Conservation (phyloP, 2,888 invertebrate species). For the Amiota minor region DNA sequence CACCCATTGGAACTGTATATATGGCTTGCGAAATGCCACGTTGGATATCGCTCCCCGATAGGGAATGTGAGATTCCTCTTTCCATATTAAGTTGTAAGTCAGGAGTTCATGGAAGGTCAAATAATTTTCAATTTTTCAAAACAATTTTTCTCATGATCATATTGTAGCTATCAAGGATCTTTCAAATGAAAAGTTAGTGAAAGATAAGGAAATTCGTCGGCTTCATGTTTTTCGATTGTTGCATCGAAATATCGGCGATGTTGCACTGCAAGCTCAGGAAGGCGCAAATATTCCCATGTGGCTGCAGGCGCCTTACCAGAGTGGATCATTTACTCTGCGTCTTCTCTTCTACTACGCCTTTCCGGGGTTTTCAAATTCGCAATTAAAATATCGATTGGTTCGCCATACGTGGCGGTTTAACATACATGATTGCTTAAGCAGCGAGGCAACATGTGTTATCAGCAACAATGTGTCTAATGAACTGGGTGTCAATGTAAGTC, state of each 20-base stretch:
- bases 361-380: conserved; percentile 51
- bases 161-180: conserved; percentile 66
- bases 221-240: conserved; percentile 71
- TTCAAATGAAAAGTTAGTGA: conserved; percentile 71
- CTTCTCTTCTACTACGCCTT: conserved; percentile 84
- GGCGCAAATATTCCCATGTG: conserved; percentile 75
- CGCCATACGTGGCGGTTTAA: conserved; percentile 79
- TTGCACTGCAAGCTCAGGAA: conserved; percentile 68
- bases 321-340: conserved; percentile 79
- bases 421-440: conserved; percentile 78
- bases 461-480: conserved; percentile 76
- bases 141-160: not conserved
- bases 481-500: conserved; percentile 79
- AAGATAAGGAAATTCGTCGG: conserved; percentile 72
- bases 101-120: not conserved
- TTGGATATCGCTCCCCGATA: conserved; percentile 69
- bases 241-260: conserved; percentile 50
- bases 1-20: conserved; percentile 77
- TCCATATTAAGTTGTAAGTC: conserved; percentile 71
- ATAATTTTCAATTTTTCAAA: not conserved
- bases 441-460: conserved; percentile 74
- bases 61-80: conserved; percentile 67
- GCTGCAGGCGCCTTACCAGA: conserved; percentile 80
- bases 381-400: conserved; percentile 76
- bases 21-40: conserved; percentile 75